A percentile compares a stretch with the other conserved stretches of the same genome.
Evolutionary conservation across 2,888 invertebrate species (phyloP).

Genomic region (Podabrus alpinus): DNA sequence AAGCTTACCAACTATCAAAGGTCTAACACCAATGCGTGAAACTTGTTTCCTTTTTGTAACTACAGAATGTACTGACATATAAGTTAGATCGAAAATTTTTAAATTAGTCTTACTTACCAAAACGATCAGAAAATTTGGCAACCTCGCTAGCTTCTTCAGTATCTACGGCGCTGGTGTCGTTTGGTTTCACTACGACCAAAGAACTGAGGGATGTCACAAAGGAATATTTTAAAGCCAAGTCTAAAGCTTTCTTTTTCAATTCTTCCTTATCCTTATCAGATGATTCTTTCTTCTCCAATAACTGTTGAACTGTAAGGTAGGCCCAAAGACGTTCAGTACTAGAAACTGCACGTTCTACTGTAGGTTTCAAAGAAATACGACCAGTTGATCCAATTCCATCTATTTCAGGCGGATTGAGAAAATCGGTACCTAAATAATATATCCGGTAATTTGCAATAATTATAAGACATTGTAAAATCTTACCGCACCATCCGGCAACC

Average conservation of each 20-base stretch:
- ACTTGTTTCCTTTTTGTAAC: not conserved
- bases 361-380: conserved; percentile 8
- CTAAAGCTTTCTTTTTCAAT: conserved; percentile 60
- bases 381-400: conserved; percentile 12
- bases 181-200: conserved; percentile 68
- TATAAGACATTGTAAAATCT: not conserved
- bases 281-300: conserved; percentile 58
- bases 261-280: conserved; percentile 37
- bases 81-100: not conserved
- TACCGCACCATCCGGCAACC: conserved; percentile 60
- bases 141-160: conserved; percentile 51
- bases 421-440: not conserved
- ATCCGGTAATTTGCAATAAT: not conserved
- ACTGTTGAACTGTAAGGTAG: conserved; percentile 67
- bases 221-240: conserved; percentile 65
- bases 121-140: not conserved
- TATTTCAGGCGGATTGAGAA: not conserved
- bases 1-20: not conserved
- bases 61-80: not conserved
- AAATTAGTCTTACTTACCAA: not conserved
- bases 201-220: conserved; percentile 72
- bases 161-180: conserved; percentile 59
- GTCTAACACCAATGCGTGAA: not conserved
- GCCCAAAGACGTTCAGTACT: conserved; percentile 66
- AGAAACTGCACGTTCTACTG: conserved; percentile 11